Evolutionary conservation across 2,888 invertebrate species (phyloP).

Genomic region (Lydus trimaculatus): DNA sequence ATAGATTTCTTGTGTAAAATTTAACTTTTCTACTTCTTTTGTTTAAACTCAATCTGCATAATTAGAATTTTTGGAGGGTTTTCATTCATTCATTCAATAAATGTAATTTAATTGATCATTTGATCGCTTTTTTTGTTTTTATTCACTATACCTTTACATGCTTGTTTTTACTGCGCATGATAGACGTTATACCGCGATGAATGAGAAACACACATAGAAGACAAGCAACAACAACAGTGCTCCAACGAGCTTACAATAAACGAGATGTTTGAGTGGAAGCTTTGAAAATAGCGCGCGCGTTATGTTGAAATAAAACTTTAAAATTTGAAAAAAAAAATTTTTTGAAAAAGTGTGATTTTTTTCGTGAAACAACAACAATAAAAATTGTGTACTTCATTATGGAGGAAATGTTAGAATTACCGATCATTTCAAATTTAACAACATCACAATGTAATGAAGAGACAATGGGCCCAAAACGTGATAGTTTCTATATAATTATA

Average conservation of each 20-base stretch:
- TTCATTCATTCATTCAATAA: too few relatives aligned
- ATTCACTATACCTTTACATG: too few relatives aligned
- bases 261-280: not conserved
- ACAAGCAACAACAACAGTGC: not conserved
- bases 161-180: not conserved
- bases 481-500: conserved; percentile 66
- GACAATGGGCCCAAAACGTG: conserved; percentile 36
- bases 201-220: not conserved
- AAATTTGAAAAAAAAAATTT: too few relatives aligned
- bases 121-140: too few relatives aligned
- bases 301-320: not conserved
- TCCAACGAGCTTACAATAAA: not conserved
- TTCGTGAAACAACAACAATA: too few relatives aligned
- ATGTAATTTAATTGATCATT: too few relatives aligned
- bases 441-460: conserved; percentile 31
- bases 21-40: too few relatives aligned
- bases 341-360: too few relatives aligned
- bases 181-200: not conserved
- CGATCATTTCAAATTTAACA: not conserved
- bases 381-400: too few relatives aligned
- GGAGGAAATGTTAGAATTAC: not conserved
- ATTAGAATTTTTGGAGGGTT: too few relatives aligned
- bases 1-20: too few relatives aligned
- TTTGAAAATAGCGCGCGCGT: not conserved
- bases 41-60: too few relatives aligned